Evolutionary conservation across 2,113 vertebrate species (phyloP).

Genomic region (Sialia sialis): DNA sequence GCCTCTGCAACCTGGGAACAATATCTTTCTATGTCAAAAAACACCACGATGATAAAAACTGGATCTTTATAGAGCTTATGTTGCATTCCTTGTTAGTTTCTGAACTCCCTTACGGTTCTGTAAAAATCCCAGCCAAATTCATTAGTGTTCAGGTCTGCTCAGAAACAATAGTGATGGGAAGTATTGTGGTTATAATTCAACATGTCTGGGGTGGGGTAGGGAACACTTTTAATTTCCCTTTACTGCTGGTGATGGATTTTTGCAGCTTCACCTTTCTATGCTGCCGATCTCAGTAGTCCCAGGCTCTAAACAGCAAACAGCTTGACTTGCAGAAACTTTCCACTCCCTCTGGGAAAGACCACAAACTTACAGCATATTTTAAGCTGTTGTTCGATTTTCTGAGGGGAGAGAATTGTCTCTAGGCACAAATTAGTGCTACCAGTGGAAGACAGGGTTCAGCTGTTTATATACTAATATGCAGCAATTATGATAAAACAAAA

Average conservation of each 20-base stretch:
- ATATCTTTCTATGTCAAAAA: not conserved
- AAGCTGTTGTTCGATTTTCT: slow-evolving; percentile 64
- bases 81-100: slow-evolving; percentile 16
- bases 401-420: slow-evolving; percentile 62
- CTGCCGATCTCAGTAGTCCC: slow-evolving; percentile 4
- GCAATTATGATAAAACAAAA: slow-evolving; percentile 80
- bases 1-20: not conserved
- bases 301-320: slow-evolving; percentile 41
- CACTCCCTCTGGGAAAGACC: slow-evolving; percentile 40
- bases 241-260: slow-evolving; percentile 45
- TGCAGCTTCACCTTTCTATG: slow-evolving; percentile 48
- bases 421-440: slow-evolving; percentile 68
- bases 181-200: slow-evolving; percentile 17
- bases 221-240: slow-evolving; percentile 47
- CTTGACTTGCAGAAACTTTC: slow-evolving; percentile 66
- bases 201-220: not conserved
- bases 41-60: not conserved
- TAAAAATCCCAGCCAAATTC: slow-evolving; percentile 45
- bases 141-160: slow-evolving; percentile 26
- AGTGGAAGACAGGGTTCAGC: slow-evolving; percentile 67
- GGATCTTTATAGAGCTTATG: not conserved
- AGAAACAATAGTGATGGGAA: slow-evolving; percentile 19
- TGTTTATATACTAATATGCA: slow-evolving; percentile 74
- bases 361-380: slow-evolving; percentile 58
- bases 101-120: not conserved